Conservation (phyloP, 2,888 invertebrate species). For the Pachymerium ferrugineum region DNA sequence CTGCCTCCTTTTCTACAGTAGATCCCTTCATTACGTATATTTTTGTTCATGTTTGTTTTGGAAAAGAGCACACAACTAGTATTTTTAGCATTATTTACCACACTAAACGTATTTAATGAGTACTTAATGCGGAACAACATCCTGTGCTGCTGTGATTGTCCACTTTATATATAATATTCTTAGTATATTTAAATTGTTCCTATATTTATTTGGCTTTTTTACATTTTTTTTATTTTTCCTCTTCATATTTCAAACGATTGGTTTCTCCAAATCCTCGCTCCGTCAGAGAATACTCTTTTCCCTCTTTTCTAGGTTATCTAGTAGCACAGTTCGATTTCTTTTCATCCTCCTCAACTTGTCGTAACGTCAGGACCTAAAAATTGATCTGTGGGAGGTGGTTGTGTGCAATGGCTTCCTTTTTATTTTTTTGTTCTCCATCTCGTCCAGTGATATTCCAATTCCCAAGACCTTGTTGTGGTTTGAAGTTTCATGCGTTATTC, state of each 20-base stretch:
- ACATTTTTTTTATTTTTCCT: neutral
- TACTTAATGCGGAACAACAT: neutral
- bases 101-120: neutral
- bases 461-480: neutral
- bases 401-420: neutral
- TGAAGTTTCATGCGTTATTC: neutral
- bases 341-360: slow-evolving; percentile 13
- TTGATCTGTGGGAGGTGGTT: slow-evolving; percentile 1
- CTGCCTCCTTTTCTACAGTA: neutral
- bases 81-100: neutral
- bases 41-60: neutral
- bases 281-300: neutral
- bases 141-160: neutral
- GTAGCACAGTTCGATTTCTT: slow-evolving; percentile 3
- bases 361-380: slow-evolving; percentile 8
- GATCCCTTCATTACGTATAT: neutral
- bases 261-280: neutral
- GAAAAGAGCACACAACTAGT: neutral
- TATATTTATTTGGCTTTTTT: too few species aligned
- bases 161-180: neutral
- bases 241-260: neutral
- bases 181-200: too few species aligned
- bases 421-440: neutral
- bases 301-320: neutral
- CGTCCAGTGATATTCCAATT: neutral